phyloP scores from a whole-genome alignment of 2,113 vertebrate species.

The Axis porcinus region DNA sequence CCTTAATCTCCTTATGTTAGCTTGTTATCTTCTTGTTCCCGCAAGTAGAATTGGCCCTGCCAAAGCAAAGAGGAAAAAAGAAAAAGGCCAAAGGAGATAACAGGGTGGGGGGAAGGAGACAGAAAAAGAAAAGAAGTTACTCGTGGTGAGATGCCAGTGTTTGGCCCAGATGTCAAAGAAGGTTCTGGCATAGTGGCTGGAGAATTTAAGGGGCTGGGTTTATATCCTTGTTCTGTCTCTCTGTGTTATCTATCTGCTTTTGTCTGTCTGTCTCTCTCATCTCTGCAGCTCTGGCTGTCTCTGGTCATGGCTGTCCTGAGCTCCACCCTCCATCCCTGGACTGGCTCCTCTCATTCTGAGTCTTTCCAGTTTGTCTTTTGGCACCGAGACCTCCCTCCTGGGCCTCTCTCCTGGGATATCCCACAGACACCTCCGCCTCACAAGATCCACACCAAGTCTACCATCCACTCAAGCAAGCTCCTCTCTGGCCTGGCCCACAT shows the following conservation, averaged over 20 bases:
- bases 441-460: background rate
- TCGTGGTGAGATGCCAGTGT: background rate
- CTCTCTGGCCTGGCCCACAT: background rate
- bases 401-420: background rate
- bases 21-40: background rate
- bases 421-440: background rate
- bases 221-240: background rate
- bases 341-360: background rate
- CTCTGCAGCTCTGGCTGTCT: background rate
- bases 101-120: background rate
- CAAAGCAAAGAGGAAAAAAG: background rate
- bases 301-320: background rate
- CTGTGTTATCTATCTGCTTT: background rate
- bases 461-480: background rate
- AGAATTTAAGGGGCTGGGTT: background rate
- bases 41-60: background rate
- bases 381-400: background rate
- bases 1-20: background rate
- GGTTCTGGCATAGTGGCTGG: background rate
- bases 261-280: background rate
- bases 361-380: background rate
- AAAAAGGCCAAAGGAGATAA: background rate
- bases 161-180: background rate
- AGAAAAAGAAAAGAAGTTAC: background rate
- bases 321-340: background rate